Conservation (phyloP, 2,113 vertebrate species). For the Chloroceryle aenea region DNA sequence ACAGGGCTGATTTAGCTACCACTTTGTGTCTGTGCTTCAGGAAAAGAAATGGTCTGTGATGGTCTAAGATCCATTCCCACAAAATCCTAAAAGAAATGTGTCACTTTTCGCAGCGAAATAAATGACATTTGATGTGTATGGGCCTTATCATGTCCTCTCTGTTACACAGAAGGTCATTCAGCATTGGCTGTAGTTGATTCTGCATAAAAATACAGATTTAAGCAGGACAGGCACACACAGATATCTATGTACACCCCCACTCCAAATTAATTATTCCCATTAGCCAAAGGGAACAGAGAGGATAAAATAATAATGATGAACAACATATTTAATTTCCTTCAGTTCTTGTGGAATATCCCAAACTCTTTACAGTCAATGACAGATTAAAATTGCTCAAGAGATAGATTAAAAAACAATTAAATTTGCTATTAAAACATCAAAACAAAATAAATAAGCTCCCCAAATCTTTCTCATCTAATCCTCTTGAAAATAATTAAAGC, state of each 20-base stretch:
- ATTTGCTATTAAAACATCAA: conserved; percentile 41
- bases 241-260: not conserved
- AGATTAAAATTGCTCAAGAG: conserved; percentile 38
- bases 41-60: not conserved
- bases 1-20: not conserved
- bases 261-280: not conserved
- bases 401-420: conserved; percentile 51
- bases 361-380: conserved; percentile 7
- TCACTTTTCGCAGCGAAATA: not conserved
- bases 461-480: conserved; percentile 57
- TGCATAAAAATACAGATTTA: not conserved
- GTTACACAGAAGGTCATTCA: not conserved
- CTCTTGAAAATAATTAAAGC: conserved; percentile 48
- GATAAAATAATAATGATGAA: not conserved
- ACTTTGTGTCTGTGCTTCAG: not conserved
- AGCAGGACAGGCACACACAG: not conserved
- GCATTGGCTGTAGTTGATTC: not conserved
- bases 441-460: conserved; percentile 48
- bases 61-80: not conserved
- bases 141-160: not conserved
- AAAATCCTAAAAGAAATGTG: not conserved
- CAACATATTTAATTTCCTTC: not conserved
- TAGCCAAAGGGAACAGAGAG: not conserved
- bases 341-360: not conserved
- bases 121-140: not conserved